phyloP scores from a whole-genome alignment of 2,888 invertebrate genomes.

The Cosmopolites sordidus region DNA sequence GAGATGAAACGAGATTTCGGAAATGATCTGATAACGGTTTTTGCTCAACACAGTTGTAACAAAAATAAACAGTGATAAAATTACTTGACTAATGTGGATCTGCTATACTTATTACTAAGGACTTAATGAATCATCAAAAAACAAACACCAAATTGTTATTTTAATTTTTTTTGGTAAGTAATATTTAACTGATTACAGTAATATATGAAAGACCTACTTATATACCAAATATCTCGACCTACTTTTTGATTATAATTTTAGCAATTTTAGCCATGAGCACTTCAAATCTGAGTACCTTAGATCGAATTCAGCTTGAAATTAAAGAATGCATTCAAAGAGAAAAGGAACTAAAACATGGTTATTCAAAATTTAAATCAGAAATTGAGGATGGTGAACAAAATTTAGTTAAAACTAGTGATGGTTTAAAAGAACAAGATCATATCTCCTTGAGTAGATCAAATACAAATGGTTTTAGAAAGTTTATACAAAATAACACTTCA shows the following conservation, averaged over 20 bases:
- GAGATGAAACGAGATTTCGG: conserved; percentile 21
- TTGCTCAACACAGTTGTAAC: conserved; percentile 11
- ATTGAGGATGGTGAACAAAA: conserved; percentile 20
- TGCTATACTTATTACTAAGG: background rate
- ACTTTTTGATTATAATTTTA: too few species aligned
- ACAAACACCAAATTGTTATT: background rate
- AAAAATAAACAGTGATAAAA: conserved; percentile 17
- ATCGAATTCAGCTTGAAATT: conserved; percentile 85
- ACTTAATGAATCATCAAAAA: background rate
- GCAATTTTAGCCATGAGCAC: conserved; percentile 21
- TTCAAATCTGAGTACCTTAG: conserved; percentile 56
- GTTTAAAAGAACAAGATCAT: conserved; percentile 12
- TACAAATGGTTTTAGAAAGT: conserved; percentile 55
- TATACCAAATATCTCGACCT: too few species aligned
- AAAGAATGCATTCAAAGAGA: conserved; percentile 81
- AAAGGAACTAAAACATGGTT: conserved; percentile 67
- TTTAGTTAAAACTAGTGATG: conserved; percentile 6
- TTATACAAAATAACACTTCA: conserved; percentile 52
- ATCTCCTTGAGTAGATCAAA: conserved; percentile 18
- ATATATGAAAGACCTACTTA: too few species aligned
- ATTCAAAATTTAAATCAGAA: conserved; percentile 24
- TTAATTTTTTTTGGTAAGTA: too few species aligned
- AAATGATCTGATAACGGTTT: conserved; percentile 25
- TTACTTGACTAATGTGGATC: background rate
- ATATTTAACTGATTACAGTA: too few species aligned